Conservation (phyloP, 2,797 vertebrate genomes). For the Clarias platycephalus region DNA sequence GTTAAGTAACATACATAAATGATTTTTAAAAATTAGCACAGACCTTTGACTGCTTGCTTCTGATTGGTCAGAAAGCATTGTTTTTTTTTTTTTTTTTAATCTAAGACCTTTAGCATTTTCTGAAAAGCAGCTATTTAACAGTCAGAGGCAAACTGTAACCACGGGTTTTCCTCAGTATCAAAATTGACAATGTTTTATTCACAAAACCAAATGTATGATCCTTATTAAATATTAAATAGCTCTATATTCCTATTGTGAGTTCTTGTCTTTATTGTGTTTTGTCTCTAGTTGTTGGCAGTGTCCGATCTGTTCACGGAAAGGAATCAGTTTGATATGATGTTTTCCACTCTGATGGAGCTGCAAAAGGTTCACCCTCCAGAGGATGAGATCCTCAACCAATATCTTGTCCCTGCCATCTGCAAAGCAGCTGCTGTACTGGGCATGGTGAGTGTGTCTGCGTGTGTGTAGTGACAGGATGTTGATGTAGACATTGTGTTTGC, state of each 20-base stretch:
- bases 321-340: conserved; percentile 99
- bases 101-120: background rate
- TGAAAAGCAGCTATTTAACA: background rate
- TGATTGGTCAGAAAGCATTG: background rate
- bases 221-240: background rate
- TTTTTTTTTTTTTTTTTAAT: background rate
- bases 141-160: background rate
- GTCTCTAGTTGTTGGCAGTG: conserved; percentile 87
- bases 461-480: background rate
- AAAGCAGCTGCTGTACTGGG: conserved; percentile 96
- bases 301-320: conserved; percentile 98
- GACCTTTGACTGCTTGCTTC: background rate
- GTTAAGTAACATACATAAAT: background rate
- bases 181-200: background rate
- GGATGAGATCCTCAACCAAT: conserved; percentile 95
- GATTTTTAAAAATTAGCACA: background rate
- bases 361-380: conserved; percentile 92
- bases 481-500: background rate
- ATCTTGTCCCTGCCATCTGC: conserved; percentile 93
- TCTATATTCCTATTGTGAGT: too few species aligned
- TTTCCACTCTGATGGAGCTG: conserved; percentile 86
- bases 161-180: background rate
- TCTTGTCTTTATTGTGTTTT: background rate
- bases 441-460: conserved; percentile 78
- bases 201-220: background rate